Evolutionary conservation across 2,888 invertebrate species (phyloP).

Genomic region (Cheilosia soror): DNA sequence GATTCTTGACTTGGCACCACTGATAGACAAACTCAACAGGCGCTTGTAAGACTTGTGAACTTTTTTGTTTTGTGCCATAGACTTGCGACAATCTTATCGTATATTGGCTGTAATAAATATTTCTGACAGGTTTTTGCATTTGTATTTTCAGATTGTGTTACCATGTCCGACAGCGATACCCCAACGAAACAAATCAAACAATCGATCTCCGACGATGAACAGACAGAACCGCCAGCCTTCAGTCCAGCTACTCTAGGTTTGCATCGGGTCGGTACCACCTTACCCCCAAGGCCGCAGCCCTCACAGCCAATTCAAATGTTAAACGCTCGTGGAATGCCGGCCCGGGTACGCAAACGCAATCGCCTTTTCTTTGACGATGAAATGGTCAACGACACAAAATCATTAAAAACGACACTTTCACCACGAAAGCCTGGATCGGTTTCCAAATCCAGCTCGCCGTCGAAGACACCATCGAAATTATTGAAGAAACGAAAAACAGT

Average conservation of each 20-base stretch:
- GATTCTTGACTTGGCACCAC: too few relatives aligned
- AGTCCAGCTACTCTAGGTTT: conserved; percentile 92
- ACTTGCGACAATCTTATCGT: too few relatives aligned
- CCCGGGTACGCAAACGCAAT: conserved; percentile 94
- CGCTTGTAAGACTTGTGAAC: too few relatives aligned
- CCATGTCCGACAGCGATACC: conserved; percentile 75
- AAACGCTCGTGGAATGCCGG: conserved; percentile 95
- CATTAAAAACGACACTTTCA: conserved; percentile 86
- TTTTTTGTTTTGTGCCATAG: too few relatives aligned
- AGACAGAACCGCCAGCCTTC: conserved; percentile 89
- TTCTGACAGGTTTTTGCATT: not conserved
- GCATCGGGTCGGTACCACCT: conserved; percentile 91
- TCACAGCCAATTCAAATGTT: conserved; percentile 91
- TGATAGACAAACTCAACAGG: too few relatives aligned
- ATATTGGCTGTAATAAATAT: too few relatives aligned
- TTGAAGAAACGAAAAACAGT: conserved; percentile 84
- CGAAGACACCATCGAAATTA: conserved; percentile 84
- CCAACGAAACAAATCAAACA: conserved; percentile 67
- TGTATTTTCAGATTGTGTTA: conserved; percentile 37
- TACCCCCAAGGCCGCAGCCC: conserved; percentile 88
- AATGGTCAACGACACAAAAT: conserved; percentile 91
- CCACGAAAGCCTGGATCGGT: conserved; percentile 81
- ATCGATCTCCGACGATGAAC: conserved; percentile 84
- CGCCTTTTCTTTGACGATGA: conserved; percentile 95
- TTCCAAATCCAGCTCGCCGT: conserved; percentile 84